Percentiles rank a stretch among this genome's conserved stretches.
Conservation (phyloP, 2,113 vertebrate genomes). For the Seriola dumerili region DNA sequence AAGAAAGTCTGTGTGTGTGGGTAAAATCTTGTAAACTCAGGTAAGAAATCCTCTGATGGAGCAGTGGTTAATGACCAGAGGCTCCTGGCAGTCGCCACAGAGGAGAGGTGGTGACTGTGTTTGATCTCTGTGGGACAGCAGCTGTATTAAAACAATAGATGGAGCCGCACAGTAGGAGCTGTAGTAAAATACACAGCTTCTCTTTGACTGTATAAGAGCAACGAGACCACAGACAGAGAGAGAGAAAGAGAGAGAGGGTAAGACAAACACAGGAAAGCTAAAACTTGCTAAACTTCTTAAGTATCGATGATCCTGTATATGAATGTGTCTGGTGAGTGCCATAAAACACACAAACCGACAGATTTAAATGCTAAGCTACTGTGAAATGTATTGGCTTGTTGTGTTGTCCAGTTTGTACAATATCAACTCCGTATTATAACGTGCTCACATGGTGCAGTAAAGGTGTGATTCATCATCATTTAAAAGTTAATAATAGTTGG, state of each 20-base stretch:
- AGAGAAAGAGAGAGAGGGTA: background rate
- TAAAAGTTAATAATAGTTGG: no score
- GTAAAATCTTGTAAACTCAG: constrained; percentile 32
- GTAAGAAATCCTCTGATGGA: constrained; percentile 1
- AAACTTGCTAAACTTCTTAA: background rate
- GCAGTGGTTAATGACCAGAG: constrained; percentile 49
- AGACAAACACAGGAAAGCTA: background rate
- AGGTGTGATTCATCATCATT: no score
- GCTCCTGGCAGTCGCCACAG: constrained; percentile 44
- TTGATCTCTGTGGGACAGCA: constrained; percentile 71
- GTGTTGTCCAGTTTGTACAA: background rate
- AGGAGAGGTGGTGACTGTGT: constrained; percentile 45
- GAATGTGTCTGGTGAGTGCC: background rate
- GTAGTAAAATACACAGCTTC: constrained; percentile 63
- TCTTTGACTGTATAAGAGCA: constrained; percentile 23
- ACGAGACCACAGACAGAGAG: constrained; percentile 19
- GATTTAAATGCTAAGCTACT: background rate
- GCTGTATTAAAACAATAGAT: constrained; percentile 60
- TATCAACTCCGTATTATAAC: no score
- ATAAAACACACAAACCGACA: background rate
- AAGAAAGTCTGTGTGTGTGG: constrained; percentile 32
- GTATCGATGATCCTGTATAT: background rate
- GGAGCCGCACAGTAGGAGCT: constrained; percentile 65
- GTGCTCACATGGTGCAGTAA: no score
- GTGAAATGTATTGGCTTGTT: background rate